Percentiles rank a stretch among this genome's conserved stretches.
These are phyloP conservation scores for Macrochelys suwanniensis DNA, from an alignment of 2,797 vertebrate genomes.

Conservation along the genomic window DNA sequence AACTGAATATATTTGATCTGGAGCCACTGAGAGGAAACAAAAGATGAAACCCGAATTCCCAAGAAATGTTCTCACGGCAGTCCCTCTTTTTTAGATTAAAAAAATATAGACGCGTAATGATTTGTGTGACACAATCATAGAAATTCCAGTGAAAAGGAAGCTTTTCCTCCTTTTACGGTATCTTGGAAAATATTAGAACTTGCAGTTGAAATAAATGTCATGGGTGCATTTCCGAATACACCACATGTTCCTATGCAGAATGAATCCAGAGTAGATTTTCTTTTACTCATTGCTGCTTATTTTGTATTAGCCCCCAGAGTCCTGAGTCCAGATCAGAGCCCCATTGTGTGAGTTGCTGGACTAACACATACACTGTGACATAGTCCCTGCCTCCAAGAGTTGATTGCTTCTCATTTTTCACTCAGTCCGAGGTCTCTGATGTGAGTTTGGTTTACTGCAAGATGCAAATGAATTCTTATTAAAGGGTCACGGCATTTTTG, in stretches of 20 bases:
- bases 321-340: not conserved
- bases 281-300: accelerated
- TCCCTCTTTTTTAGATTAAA: not conserved
- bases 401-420: accelerated
- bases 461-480: not conserved
- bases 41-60: not conserved
- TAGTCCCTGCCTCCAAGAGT: accelerated
- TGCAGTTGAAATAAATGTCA: conserved; percentile 73
- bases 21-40: not conserved
- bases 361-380: accelerated
- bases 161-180: conserved; percentile 28
- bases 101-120: not conserved
- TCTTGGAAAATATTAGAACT: conserved; percentile 52
- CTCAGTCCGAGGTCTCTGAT: accelerated
- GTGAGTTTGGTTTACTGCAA: not conserved
- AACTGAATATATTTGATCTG: not conserved
- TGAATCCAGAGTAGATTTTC: not conserved
- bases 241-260: conserved; percentile 35
- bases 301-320: not conserved
- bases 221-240: conserved; percentile 59
- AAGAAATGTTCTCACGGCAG: not conserved
- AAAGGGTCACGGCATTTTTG: not conserved
- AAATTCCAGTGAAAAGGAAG: conserved; percentile 24
- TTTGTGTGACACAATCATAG: conserved; percentile 17
- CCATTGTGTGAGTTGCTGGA: accelerated